Evolutionary conservation across 1,140 invertebrate genomes (phyloP).

Genomic region (Bicyclus anynana): DNA sequence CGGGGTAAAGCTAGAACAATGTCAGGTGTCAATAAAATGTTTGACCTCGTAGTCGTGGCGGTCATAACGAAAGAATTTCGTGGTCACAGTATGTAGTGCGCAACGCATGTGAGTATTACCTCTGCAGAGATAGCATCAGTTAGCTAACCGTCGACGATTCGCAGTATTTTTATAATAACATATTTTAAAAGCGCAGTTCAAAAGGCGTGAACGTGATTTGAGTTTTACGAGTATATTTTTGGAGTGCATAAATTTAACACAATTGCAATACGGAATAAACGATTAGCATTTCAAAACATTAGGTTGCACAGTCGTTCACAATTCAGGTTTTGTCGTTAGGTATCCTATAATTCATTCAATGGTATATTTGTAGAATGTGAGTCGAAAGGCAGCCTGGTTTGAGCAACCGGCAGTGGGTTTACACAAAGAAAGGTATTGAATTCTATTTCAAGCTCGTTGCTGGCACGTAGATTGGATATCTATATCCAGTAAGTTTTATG

Average conservation of each 20-base stretch:
- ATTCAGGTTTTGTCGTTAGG: constrained; percentile 20
- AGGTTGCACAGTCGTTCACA: constrained; percentile 19
- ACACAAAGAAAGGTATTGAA: constrained; percentile 35
- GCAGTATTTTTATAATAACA: constrained; percentile 12
- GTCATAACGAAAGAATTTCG: constrained; percentile 64
- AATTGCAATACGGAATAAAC: constrained; percentile 9
- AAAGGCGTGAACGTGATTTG: constrained; percentile 11
- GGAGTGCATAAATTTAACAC: neutral
- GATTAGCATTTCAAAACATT: constrained; percentile 19
- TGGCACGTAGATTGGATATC: neutral
- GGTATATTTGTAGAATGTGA: constrained; percentile 34
- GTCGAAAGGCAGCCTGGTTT: constrained; percentile 41
- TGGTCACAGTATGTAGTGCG: constrained; percentile 58
- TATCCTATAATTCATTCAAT: constrained; percentile 28
- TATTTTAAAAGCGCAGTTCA: constrained; percentile 7
- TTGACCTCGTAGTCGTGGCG: constrained; percentile 59
- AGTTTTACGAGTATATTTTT: constrained; percentile 11
- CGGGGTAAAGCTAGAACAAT: constrained; percentile 62
- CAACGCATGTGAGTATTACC: constrained; percentile 36
- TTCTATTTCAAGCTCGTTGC: constrained; percentile 17
- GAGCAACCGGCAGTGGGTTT: constrained; percentile 25
- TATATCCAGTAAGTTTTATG: no score
- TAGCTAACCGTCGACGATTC: constrained; percentile 18
- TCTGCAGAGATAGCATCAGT: constrained; percentile 30
- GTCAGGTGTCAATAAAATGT: constrained; percentile 66